These are phyloP conservation scores for Gortyna flavago DNA, from an alignment of 2,888 invertebrate genomes.

Conservation along the genomic window DNA sequence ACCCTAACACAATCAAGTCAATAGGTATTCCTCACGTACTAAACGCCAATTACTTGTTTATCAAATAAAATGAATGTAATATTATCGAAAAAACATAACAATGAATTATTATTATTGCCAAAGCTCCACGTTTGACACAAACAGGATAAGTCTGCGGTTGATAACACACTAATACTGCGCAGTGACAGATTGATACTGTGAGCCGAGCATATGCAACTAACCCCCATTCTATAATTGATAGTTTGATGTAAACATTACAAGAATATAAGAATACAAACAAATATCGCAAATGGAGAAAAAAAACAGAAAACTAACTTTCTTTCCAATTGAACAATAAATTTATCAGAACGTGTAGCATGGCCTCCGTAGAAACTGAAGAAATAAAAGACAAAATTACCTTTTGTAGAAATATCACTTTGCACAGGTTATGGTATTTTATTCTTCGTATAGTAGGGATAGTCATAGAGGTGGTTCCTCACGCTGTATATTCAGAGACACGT, in stretches of 20 bases:
- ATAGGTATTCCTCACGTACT: neutral
- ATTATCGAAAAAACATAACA: conserved; percentile 31
- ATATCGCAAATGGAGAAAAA: neutral
- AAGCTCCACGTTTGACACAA: conserved; percentile 39
- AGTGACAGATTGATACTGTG: conserved; percentile 33
- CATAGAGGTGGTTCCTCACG: neutral
- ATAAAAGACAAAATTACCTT: neutral
- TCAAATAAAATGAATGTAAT: conserved; percentile 2
- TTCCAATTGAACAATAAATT: neutral
- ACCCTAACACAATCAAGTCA: neutral
- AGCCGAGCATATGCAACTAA: conserved; percentile 1
- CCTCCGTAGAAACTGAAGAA: neutral
- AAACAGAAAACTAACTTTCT: neutral
- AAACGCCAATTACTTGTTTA: neutral
- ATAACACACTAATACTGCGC: conserved; percentile 45
- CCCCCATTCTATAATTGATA: conserved; percentile 23
- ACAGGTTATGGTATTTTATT: neutral
- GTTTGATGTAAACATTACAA: conserved; percentile 1
- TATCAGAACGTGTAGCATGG: neutral
- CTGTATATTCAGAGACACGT: too few relatives aligned
- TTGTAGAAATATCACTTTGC: neutral
- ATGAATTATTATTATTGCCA: conserved; percentile 22
- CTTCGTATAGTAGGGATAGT: neutral
- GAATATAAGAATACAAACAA: neutral
- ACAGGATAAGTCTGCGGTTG: conserved; percentile 50